Base-by-base conservation (phyloP, 1,140 invertebrate genomes). In the Mercenaria mercenaria region DNA sequence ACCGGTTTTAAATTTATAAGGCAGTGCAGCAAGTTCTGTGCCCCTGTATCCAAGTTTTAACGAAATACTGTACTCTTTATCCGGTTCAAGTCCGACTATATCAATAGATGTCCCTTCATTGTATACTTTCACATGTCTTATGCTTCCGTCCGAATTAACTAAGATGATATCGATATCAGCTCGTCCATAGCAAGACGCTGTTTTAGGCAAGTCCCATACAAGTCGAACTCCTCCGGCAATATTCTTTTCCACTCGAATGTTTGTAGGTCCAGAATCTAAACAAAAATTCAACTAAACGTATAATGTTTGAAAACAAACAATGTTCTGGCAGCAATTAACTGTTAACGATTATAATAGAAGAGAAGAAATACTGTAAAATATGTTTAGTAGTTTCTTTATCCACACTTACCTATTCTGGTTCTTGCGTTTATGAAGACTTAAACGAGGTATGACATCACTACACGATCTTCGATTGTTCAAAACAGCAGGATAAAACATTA, bases 201-300 rank as follows among this genome's bases (percentile, higher is more conserved):
- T n/a, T 39, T 86, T 32, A 15, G 84, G 84, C 20, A 86, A 29
- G 26, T 74, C 84, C 84, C 69, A 86, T 13, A 15, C 69, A 13
- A 86, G 50, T 6, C 52, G 50, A 32, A 88, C 74, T 26, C 85
- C 74, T n/a, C 20, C 41, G 3, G 74, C 32, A 10, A 79, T 10
- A 29, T 77, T 88, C n/a, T 88, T 79, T 43, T 47, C 85, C 32
- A 79, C 74, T 79, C 72, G 32, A 32, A 88, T 80, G 39, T 88
- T 79, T 11, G 74, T 88, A 26, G 85, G 85, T 11, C 74, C 85
- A n/a, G 85, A 79, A 67, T 88, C 72, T 88, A 32, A 6, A 32
- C 8, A 32, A 32, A 69, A 59, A 15, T n/a, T n/a, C 4, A 59
- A 59, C 23, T 59, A 59, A 6, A 23, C 4, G 4, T 3, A 6